Percentiles rank a stretch among this genome's conserved stretches.
Evolutionary conservation across 2,797 vertebrate genomes (phyloP).

Genomic region (Graptemys geographica): DNA sequence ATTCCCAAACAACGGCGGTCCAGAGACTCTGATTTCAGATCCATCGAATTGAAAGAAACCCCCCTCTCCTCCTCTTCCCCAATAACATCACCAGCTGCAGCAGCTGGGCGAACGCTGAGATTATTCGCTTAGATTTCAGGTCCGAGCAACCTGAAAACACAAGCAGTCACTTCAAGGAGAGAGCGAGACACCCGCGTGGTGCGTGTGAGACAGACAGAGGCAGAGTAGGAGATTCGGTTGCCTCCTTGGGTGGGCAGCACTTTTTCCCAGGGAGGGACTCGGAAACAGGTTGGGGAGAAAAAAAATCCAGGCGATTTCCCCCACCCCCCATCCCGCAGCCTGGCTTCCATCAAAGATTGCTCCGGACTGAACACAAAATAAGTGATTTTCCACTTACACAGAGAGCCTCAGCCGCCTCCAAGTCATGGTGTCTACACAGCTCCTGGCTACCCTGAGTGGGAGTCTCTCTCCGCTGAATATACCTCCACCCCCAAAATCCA

Average conservation of each 20-base stretch:
- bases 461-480: neutral
- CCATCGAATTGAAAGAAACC: conserved; percentile 83
- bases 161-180: conserved; percentile 13
- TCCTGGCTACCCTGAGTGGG: neutral
- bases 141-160: conserved; percentile 56
- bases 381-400: too few species aligned
- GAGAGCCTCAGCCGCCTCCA: neutral
- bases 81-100: conserved; percentile 34
- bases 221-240: conserved; percentile 41
- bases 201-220: neutral
- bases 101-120: conserved; percentile 50
- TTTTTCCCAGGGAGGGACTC: neutral
- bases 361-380: too few species aligned
- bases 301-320: neutral
- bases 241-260: conserved; percentile 64
- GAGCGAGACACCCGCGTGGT: conserved; percentile 37
- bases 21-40: conserved; percentile 82
- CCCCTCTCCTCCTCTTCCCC: conserved; percentile 48
- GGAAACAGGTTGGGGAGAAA: neutral
- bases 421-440: neutral
- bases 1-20: conserved; percentile 77
- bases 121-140: conserved; percentile 45
- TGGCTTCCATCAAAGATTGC: neutral
- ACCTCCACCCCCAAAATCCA: neutral
- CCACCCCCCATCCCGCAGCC: neutral